These are phyloP conservation scores for Digitonthophagus gazella DNA, from an alignment of 2,888 invertebrate genomes.

Conservation along the genomic window DNA sequence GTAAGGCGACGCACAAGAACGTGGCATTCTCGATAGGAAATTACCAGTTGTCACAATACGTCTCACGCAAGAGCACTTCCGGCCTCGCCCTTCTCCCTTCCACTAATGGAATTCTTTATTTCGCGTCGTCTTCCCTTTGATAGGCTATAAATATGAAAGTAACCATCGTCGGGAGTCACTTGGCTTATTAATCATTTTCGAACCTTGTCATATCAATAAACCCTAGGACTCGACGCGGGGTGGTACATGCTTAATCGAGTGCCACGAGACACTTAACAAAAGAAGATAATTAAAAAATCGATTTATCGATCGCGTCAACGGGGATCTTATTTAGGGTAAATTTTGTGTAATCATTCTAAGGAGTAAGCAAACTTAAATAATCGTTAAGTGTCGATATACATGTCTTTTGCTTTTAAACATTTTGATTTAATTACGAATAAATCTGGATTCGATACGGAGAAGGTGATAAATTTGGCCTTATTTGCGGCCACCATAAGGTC, in stretches of 20 bases:
- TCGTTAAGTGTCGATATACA: too few species aligned
- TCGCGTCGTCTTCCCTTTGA: constrained; percentile 24
- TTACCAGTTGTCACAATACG: constrained; percentile 44
- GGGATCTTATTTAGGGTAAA: background rate
- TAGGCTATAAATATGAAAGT: constrained; percentile 21
- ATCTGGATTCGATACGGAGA: background rate
- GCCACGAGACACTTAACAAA: constrained; percentile 8
- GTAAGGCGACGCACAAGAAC: constrained; percentile 45
- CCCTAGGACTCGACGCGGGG: constrained; percentile 1
- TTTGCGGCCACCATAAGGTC: background rate
- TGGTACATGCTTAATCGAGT: background rate
- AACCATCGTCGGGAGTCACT: background rate
- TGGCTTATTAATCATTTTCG: background rate
- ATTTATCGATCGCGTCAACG: background rate
- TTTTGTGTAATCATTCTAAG: background rate
- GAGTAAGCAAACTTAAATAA: background rate
- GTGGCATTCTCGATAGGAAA: constrained; percentile 47
- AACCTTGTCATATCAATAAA: too few species aligned
- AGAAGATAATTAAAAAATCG: background rate
- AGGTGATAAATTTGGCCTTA: background rate
- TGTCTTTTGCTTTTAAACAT: too few species aligned
- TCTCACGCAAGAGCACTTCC: constrained; percentile 32
- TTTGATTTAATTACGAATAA: background rate
- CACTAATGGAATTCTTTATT: constrained; percentile 38
- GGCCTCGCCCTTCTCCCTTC: background rate